Conservation (phyloP, 1,140 invertebrate genomes). For the Rhynchophorus ferrugineus region DNA sequence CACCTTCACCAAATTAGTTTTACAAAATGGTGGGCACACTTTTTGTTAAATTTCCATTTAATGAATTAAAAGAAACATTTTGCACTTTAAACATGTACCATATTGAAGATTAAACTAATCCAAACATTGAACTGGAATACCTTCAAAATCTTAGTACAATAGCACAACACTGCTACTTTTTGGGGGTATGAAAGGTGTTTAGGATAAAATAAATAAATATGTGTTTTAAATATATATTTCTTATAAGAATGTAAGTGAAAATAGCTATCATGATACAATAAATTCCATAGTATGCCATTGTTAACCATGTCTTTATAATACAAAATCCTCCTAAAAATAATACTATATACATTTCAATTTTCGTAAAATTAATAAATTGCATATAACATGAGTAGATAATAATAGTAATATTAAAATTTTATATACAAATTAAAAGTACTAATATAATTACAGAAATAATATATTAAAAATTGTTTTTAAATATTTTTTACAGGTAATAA, state of each 20-base stretch:
- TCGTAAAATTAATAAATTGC: conserved; percentile 14
- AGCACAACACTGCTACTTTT: too few species aligned
- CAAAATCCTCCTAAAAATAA: conserved; percentile 26
- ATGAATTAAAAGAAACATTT: too few species aligned
- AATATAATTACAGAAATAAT: conserved; percentile 19
- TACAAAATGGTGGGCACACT: too few species aligned
- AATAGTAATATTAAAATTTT: conserved; percentile 10
- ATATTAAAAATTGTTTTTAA: conserved; percentile 14
- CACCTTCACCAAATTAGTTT: too few species aligned
- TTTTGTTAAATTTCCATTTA: too few species aligned
- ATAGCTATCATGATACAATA: conserved; percentile 34
- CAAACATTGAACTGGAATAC: too few species aligned
- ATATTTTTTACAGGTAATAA: conserved; percentile 16
- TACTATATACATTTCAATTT: conserved; percentile 24
- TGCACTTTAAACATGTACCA: too few species aligned
- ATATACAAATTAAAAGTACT: conserved; percentile 15
- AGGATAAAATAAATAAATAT: too few species aligned
- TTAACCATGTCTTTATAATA: conserved; percentile 25
- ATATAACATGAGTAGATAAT: conserved; percentile 7
- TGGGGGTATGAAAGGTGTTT: too few species aligned
- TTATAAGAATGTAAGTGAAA: conserved; percentile 35
- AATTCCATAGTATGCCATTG: conserved; percentile 28
- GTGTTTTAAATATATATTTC: conserved; percentile 24
- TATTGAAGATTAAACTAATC: too few species aligned
- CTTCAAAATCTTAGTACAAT: too few species aligned